Base-by-base conservation (phyloP, 2,888 invertebrate genomes). In the Dastarcus helophoroides region DNA sequence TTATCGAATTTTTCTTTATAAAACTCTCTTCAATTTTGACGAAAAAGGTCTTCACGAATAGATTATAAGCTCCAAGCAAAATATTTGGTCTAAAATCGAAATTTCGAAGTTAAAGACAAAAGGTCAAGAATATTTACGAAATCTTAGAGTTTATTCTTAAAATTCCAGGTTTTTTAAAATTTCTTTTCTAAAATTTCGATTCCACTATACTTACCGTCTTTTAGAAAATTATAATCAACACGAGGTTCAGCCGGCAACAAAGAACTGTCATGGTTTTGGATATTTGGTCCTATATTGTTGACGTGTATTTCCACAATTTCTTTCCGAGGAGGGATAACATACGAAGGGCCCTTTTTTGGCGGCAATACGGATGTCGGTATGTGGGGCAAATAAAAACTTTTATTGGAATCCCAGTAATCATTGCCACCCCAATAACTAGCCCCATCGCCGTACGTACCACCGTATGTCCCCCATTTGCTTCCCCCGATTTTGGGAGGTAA, bases 381-480 rank as follows among this genome's bases (percentile, higher is more conserved):
- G 6, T 5, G 10, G 9, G 26, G 26, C 10, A 26, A 12, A 26
- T 26, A 26, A n/a, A n/a, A n/a, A n/a, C n/a, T n/a, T n/a, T n/a
- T n/a, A n/a, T n/a, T n/a, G 10, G 54, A 42, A 3, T 52, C 55
- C 54, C 56, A 57, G 33, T 52, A 53, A 37, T 48, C 44, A 32
- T n/a, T n/a, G n/a, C n/a, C n/a, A n/a, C n/a, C n/a, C n/a, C n/a
- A n/a, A n/a, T n/a, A n/a, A n/a, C n/a, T n/a, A n/a, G n/a, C n/a
- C n/a, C n/a, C n/a, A 32, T 44, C 46, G 3, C 58, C 56, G 34
- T 58, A 57, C 26, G 46, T 48, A 13, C 58, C 56, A 10, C 58
- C 58, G 38, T 60, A 60, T 22, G 47, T 48, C 2, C 58, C 60
- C 59, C 61, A 60, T 35, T 55, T 46, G 32, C 51, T 48, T 3